phyloP scores from a whole-genome alignment of 2,888 invertebrate genomes.

The Andrena flavipes region DNA sequence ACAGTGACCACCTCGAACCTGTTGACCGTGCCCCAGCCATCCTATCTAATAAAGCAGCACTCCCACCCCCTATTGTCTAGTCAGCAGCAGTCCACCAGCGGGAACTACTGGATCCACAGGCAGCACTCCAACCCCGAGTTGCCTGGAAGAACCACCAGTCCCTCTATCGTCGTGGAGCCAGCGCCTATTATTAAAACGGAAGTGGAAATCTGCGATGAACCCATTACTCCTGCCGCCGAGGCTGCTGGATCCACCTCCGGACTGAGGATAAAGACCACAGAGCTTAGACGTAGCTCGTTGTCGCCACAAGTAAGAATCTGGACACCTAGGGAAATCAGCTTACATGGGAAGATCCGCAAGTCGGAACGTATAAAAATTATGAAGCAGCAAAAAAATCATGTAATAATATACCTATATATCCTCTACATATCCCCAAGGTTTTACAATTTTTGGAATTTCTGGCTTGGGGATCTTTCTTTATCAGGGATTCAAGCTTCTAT shows the following conservation, averaged over 20 bases:
- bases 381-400: too few relatives aligned
- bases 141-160: conserved; percentile 73
- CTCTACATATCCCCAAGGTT: too few relatives aligned
- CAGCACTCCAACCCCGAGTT: conserved; percentile 86
- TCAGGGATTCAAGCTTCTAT: too few relatives aligned
- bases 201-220: conserved; percentile 72
- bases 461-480: too few relatives aligned
- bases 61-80: conserved; percentile 89
- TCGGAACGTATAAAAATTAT: too few relatives aligned
- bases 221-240: conserved; percentile 52
- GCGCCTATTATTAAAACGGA: conserved; percentile 80
- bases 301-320: conserved; percentile 87
- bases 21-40: conserved; percentile 87
- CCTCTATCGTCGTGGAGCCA: conserved; percentile 81
- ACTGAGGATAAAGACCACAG: conserved; percentile 86
- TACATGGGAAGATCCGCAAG: too few relatives aligned
- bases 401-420: too few relatives aligned
- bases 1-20: conserved; percentile 86
- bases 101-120: conserved; percentile 84
- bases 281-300: conserved; percentile 87
- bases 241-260: conserved; percentile 71
- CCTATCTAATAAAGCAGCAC: conserved; percentile 88
- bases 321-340: background rate
- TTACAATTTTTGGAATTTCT: too few relatives aligned
- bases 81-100: conserved; percentile 84